Conservation (phyloP, 2,113 vertebrate genomes). For the Oreochromis niloticus region DNA sequence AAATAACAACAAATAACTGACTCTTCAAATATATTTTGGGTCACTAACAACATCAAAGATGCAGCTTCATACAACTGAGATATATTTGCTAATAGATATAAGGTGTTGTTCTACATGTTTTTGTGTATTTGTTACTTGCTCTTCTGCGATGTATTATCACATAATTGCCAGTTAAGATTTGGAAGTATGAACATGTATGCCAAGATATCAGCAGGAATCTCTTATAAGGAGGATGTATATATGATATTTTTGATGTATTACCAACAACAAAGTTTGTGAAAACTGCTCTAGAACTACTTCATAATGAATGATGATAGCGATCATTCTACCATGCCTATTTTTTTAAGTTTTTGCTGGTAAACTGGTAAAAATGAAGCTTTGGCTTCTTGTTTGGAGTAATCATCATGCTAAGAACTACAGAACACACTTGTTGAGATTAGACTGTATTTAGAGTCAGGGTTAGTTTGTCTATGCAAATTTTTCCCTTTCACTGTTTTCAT, state of each 20-base stretch:
- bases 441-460: accelerated
- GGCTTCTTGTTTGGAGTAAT: neutral
- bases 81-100: neutral
- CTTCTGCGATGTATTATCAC: neutral
- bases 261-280: neutral
- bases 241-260: neutral
- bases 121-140: neutral
- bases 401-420: accelerated
- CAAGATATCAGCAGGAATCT: neutral
- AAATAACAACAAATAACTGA: neutral
- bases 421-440: neutral
- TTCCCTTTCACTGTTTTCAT: neutral
- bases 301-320: neutral
- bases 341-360: neutral
- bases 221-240: neutral
- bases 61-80: neutral
- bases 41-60: neutral
- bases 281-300: neutral
- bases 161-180: neutral
- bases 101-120: neutral
- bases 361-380: neutral
- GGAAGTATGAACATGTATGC: neutral
- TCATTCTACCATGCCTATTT: neutral
- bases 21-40: neutral
- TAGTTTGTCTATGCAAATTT: neutral